Percentiles rank a stretch among this genome's conserved stretches.
Evolutionary conservation across 2,888 invertebrate genomes (phyloP).

Genomic region (Crepidodera aurea): DNA sequence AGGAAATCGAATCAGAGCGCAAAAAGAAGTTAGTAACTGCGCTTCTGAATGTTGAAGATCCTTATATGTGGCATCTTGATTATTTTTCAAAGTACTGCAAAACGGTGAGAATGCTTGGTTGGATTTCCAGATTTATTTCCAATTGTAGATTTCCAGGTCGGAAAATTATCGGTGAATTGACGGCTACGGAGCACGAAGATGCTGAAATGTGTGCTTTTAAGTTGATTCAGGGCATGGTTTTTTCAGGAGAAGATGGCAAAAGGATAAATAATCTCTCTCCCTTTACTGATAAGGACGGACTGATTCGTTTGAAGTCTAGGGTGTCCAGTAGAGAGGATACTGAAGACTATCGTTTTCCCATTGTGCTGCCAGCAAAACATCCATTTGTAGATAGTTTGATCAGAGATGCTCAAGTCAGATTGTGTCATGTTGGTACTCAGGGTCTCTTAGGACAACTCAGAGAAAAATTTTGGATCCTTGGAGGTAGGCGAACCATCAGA

Average conservation of each 20-base stretch:
- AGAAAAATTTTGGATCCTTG: slow-evolving; percentile 45
- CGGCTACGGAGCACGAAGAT: slow-evolving; percentile 17
- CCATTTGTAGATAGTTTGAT: slow-evolving; percentile 28
- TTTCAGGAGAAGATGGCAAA: slow-evolving; percentile 9
- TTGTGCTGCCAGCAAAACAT: slow-evolving; percentile 34
- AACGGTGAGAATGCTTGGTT: slow-evolving; percentile 7
- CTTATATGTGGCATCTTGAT: no score
- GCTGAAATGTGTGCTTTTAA: slow-evolving; percentile 31
- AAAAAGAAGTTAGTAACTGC: no score
- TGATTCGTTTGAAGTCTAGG: slow-evolving; percentile 28
- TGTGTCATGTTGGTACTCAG: slow-evolving; percentile 39
- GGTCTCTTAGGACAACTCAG: slow-evolving; percentile 40
- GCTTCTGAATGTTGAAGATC: no score
- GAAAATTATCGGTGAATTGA: not conserved
- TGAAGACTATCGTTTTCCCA: slow-evolving; percentile 30
- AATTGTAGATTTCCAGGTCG: not conserved
- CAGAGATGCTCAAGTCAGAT: slow-evolving; percentile 27
- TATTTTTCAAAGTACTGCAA: slow-evolving; percentile 1
- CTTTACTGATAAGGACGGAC: slow-evolving; percentile 22
- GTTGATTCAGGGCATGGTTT: slow-evolving; percentile 29
- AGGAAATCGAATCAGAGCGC: no score
- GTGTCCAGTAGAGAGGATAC: slow-evolving; percentile 28
- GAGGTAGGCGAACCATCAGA: slow-evolving; percentile 36
- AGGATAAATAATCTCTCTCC: slow-evolving; percentile 17
- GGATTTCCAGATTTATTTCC: slow-evolving; percentile 1